These are phyloP conservation scores for Noctua pronuba DNA, from an alignment of 2,888 invertebrate genomes.

Conservation along the genomic window DNA sequence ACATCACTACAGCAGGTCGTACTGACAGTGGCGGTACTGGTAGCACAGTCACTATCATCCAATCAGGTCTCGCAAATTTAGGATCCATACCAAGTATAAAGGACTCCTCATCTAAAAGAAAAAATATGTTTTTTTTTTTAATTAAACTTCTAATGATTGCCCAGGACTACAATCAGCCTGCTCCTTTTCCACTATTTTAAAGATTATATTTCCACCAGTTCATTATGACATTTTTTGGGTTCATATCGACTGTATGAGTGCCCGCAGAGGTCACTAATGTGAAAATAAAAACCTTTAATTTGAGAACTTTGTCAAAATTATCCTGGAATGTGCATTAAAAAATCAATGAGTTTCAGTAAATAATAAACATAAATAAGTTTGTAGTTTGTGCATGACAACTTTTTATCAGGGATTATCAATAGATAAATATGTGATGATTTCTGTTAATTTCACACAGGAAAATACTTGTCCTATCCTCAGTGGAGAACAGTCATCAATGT, in stretches of 20 bases:
- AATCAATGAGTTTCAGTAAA: neutral
- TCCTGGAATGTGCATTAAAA: neutral
- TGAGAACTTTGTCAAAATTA: neutral
- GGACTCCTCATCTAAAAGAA: conserved; percentile 96
- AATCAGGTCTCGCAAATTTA: conserved; percentile 99
- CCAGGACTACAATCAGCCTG: neutral
- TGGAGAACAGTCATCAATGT: neutral
- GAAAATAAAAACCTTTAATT: neutral
- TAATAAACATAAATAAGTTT: neutral
- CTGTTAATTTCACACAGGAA: conserved; percentile 4
- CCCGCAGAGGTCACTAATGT: neutral
- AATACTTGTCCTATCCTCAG: neutral
- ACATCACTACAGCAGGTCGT: conserved; percentile 99
- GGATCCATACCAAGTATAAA: conserved; percentile 99
- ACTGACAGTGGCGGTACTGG: conserved; percentile 99
- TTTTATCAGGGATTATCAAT: conserved; percentile 8
- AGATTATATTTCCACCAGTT: neutral
- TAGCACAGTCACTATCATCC: conserved; percentile 99
- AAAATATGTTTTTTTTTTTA: neutral
- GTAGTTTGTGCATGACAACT: neutral
- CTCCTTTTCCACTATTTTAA: neutral
- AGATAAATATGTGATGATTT: conserved; percentile 14
- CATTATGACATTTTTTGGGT: neutral
- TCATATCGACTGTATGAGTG: neutral
- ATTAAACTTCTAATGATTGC: neutral